These are phyloP conservation scores for Andrena marginata DNA, from an alignment of 2,888 invertebrate genomes.

Conservation along the genomic window DNA sequence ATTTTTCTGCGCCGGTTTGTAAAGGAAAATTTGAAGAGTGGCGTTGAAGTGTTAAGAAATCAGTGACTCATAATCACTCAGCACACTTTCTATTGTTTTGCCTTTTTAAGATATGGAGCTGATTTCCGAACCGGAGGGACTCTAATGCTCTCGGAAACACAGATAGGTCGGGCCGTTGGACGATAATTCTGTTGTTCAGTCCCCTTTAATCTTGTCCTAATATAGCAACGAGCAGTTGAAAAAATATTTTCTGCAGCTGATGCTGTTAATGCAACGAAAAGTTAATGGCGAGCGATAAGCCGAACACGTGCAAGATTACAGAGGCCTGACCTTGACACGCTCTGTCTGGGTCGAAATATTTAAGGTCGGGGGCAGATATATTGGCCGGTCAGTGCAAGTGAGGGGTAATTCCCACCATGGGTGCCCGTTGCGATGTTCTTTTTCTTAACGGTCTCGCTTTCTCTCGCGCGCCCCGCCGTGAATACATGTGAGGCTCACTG, in stretches of 20 bases:
- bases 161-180: background rate
- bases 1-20: no score
- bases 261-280: background rate
- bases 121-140: no score
- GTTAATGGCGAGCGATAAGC: slow-evolving; percentile 4
- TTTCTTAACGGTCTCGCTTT: no score
- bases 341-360: slow-evolving; percentile 6
- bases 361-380: background rate
- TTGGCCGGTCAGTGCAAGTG: no score
- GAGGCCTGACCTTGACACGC: slow-evolving; percentile 8
- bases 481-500: no score
- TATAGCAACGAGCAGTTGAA: background rate
- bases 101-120: background rate
- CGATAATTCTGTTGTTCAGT: background rate
- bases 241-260: background rate
- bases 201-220: background rate
- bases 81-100: background rate
- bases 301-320: slow-evolving; percentile 10
- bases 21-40: no score
- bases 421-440: no score
- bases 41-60: no score
- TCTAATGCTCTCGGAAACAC: background rate
- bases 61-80: no score
- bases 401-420: no score
- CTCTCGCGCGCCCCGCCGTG: no score